Conservation (phyloP, 2,888 invertebrate genomes). For the Calameuta pallipes region DNA sequence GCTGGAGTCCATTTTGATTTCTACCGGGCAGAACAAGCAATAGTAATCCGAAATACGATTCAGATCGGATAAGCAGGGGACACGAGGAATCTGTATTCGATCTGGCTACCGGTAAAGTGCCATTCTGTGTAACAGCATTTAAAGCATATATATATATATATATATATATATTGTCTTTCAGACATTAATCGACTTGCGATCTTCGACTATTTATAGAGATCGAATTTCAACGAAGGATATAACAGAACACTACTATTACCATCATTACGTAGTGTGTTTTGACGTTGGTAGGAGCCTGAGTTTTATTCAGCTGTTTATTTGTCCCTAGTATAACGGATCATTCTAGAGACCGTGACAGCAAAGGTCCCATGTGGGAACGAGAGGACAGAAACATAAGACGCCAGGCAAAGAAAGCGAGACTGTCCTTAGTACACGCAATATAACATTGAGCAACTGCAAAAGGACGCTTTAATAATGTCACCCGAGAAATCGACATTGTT, state of each 20-base stretch:
- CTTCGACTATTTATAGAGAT: not conserved
- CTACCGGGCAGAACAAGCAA: not conserved
- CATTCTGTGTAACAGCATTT: not conserved
- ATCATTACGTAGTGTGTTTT: not conserved
- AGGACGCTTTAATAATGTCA: not conserved
- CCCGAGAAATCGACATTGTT: not conserved
- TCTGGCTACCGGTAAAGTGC: not conserved
- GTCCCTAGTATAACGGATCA: not conserved
- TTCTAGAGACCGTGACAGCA: not conserved
- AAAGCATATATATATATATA: not conserved
- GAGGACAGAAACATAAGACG: not conserved
- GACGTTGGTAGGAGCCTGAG: not conserved
- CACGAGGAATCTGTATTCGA: not conserved
- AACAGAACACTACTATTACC: not conserved
- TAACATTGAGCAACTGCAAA: not conserved
- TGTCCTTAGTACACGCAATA: not conserved
- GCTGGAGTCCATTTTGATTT: not conserved
- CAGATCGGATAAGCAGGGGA: not conserved
- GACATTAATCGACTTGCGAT: not conserved
- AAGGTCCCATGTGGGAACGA: not conserved
- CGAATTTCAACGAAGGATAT: not conserved
- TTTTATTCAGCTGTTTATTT: not conserved
- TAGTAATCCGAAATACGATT: not conserved
- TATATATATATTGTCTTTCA: not conserved
- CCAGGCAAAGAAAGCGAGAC: not conserved